phyloP scores from a whole-genome alignment of 1,140 invertebrate species.

The Trachymyrmex septentrionalis region DNA sequence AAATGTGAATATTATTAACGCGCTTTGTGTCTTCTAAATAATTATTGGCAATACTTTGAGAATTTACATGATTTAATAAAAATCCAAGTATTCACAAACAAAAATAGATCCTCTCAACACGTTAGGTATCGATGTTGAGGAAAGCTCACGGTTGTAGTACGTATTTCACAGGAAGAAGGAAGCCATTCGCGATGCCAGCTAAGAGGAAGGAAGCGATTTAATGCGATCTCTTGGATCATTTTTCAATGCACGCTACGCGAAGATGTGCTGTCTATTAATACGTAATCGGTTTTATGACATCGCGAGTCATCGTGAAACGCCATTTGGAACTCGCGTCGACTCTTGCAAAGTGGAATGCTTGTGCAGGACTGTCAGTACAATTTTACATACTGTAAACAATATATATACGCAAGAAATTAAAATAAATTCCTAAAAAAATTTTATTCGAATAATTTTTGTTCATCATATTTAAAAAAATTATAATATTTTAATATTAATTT shows the following conservation, averaged over 20 bases:
- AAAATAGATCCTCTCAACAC: conserved; percentile 12
- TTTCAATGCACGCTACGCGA: conserved; percentile 47
- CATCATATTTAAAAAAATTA: background rate
- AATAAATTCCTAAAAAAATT: background rate
- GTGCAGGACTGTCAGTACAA: background rate
- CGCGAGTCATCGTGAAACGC: conserved; percentile 55
- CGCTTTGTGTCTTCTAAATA: background rate
- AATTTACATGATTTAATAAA: background rate
- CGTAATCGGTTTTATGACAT: conserved; percentile 62
- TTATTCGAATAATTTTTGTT: background rate
- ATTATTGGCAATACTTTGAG: background rate
- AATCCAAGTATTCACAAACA: background rate
- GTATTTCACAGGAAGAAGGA: conserved; percentile 56
- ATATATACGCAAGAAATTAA: background rate
- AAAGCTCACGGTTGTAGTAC: conserved; percentile 25
- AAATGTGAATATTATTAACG: background rate
- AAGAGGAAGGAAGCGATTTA: conserved; percentile 59
- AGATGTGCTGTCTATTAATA: conserved; percentile 62
- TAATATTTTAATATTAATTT: background rate
- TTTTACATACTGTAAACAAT: background rate
- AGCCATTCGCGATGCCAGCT: conserved; percentile 33
- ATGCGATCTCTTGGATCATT: conserved; percentile 39
- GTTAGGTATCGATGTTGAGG: background rate
- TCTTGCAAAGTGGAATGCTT: background rate
- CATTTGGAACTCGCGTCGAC: conserved; percentile 51